Base-by-base conservation (phyloP, 2,113 vertebrate species). In the Oncorhynchus kisutch region DNA sequence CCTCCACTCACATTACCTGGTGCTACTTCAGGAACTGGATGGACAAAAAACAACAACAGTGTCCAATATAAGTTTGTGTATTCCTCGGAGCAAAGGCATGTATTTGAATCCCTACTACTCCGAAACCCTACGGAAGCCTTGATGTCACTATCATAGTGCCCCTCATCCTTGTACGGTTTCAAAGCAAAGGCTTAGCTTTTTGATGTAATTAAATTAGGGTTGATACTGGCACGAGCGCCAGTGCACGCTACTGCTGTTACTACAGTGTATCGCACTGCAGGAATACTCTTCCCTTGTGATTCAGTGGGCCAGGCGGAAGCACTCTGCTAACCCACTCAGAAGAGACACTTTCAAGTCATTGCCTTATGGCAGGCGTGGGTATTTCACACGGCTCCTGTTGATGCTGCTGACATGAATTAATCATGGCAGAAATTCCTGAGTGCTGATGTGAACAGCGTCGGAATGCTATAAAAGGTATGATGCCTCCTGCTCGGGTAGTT, bases 1-100 rank as follows among this genome's bases (percentile, higher is more conserved):
- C 95, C 96, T 69, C 95, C 96, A 0, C 91, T 90, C 81, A 96
- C 76, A 51, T 92, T 94, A 0, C 86, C 87, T 0, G 95, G 96
- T 13, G 93, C 91, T 81, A 95, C 87, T 0, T 87, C 88, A 4
- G 96, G 96, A 89, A 90, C 95, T 97, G 74, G 34, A 87, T 77
- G 39, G 62, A 80, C 79, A 88, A 65, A 65, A 85, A 90, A 87
- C 82, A 0, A 70, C 25, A 59, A 18, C 24, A 70, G 18, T 64
- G 14, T 5, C 24, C 18, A 62, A 62, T 11, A 22, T 24, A 7
- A 62, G n/a, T 2, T n/a, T 62, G n/a, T 45, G 39, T 45, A 45
- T 45, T 45, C 39, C 39, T 45, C 11, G 39, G 39, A 9, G 8
- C 8, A 11, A 45, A 45, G 39, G 39, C 39, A 45, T 45, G 39